phyloP scores from a whole-genome alignment of 2,797 vertebrate species.

The Loris lydekkerianus region DNA sequence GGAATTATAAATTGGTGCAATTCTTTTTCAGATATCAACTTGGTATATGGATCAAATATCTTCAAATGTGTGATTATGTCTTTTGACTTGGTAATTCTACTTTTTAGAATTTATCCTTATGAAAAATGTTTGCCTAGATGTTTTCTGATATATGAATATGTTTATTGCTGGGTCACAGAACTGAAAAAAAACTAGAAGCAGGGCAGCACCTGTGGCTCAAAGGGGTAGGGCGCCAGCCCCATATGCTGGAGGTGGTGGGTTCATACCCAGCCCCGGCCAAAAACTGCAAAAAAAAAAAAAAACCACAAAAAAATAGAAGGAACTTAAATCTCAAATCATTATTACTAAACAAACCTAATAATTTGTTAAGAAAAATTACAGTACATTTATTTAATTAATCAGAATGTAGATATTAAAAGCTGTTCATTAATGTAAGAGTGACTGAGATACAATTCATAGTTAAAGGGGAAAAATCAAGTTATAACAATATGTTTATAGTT shows the following conservation, averaged over 20 bases:
- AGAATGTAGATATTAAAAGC: conserved; percentile 47
- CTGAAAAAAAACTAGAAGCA: no score
- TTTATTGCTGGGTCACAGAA: background rate
- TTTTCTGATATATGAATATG: conserved; percentile 41
- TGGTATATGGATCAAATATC: conserved; percentile 10
- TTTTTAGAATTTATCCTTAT: conserved; percentile 60
- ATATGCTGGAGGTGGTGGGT: no score
- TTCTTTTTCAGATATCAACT: background rate
- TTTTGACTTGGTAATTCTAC: conserved; percentile 54
- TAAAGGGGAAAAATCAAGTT: background rate
- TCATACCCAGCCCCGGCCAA: no score
- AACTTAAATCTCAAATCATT: conserved; percentile 56
- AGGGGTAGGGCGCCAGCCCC: no score
- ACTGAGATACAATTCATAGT: conserved; percentile 39
- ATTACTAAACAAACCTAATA: conserved; percentile 25
- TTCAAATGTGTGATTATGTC: conserved; percentile 11
- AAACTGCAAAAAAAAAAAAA: no score
- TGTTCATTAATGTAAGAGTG: conserved; percentile 2
- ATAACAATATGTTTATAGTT: background rate
- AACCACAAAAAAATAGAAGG: background rate
- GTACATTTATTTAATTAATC: background rate
- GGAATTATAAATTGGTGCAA: background rate
- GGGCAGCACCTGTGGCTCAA: no score
- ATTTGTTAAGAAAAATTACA: conserved; percentile 12
- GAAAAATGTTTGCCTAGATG: conserved; percentile 16